Evolutionary conservation across 2,113 vertebrate genomes (phyloP).

Genomic region (Semicossyphus pulcher): DNA sequence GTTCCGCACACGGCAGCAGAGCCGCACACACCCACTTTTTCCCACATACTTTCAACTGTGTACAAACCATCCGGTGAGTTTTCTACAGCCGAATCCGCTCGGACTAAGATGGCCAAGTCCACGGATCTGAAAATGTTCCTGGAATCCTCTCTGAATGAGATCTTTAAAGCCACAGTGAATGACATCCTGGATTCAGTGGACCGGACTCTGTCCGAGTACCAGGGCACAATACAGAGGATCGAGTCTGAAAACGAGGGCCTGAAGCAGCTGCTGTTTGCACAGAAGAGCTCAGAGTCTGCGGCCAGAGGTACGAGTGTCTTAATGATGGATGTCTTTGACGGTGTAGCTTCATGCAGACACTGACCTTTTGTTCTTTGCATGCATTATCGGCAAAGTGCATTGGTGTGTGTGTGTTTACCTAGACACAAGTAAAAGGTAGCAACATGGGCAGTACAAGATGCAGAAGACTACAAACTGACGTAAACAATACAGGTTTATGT

Average conservation of each 20-base stretch:
- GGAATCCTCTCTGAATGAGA: slow-evolving; percentile 81
- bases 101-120: slow-evolving; percentile 65
- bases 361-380: slow-evolving; percentile 7
- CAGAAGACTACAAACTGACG: no score
- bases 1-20: slow-evolving; percentile 72
- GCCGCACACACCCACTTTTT: slow-evolving; percentile 20
- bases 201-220: slow-evolving; percentile 77
- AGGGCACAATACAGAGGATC: slow-evolving; percentile 73
- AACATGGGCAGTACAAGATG: no score
- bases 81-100: not conserved
- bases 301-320: slow-evolving; percentile 35
- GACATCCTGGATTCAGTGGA: slow-evolving; percentile 83
- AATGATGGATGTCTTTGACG: not conserved
- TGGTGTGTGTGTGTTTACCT: not conserved
- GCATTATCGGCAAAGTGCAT: not conserved
- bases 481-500: no score
- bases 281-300: slow-evolving; percentile 38
- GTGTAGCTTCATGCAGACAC: not conserved
- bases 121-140: slow-evolving; percentile 75
- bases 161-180: slow-evolving; percentile 81
- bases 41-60: slow-evolving; percentile 29
- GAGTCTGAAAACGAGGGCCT: slow-evolving; percentile 81
- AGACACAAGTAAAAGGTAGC: not conserved
- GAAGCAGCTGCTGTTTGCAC: slow-evolving; percentile 65
- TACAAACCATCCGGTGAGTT: not conserved